A percentile compares a stretch with the other conserved stretches of the same genome.
phyloP scores from a whole-genome alignment of 1,140 invertebrate species.

The Lepidotrigona ventralis region DNA sequence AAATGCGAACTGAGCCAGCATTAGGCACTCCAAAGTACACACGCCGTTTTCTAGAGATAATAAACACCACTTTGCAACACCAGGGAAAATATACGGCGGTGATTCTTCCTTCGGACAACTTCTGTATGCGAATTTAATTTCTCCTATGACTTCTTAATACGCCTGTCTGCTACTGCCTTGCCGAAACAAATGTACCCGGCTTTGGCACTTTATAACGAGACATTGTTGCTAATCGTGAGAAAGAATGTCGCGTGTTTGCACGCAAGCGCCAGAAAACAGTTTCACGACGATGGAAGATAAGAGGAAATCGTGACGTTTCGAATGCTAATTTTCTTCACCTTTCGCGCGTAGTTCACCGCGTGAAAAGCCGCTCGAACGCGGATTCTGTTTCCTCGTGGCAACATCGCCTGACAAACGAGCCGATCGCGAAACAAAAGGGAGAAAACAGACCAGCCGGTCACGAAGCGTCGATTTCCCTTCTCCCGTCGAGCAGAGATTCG shows the following conservation, averaged over 20 bases:
- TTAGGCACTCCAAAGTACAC: not conserved
- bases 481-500: slow-evolving; percentile 16
- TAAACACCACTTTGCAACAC: not conserved
- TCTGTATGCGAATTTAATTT: slow-evolving; percentile 15
- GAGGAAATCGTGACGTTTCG: slow-evolving; percentile 15
- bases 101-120: not conserved
- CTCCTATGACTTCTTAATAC: slow-evolving; percentile 33
- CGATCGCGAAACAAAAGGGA: slow-evolving; percentile 51
- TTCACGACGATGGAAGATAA: slow-evolving; percentile 17
- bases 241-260: not conserved
- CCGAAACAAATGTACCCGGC: slow-evolving; percentile 14
- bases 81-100: not conserved
- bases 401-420: slow-evolving; percentile 46
- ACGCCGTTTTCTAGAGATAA: slow-evolving; percentile 9
- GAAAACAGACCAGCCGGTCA: slow-evolving; percentile 34
- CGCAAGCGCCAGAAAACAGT: not conserved
- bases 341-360: slow-evolving; percentile 1
- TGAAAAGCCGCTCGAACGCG: not conserved
- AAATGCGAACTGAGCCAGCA: slow-evolving; percentile 1
- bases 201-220: not conserved
- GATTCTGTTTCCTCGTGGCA: slow-evolving; percentile 8
- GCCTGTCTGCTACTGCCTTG: not conserved
- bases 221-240: slow-evolving; percentile 33
- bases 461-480: slow-evolving; percentile 47
- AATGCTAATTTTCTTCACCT: slow-evolving; percentile 41